Percentiles rank a stretch among this genome's conserved stretches.
Evolutionary conservation across 2,888 invertebrate genomes (phyloP).

Genomic region (Eulithis prunata): DNA sequence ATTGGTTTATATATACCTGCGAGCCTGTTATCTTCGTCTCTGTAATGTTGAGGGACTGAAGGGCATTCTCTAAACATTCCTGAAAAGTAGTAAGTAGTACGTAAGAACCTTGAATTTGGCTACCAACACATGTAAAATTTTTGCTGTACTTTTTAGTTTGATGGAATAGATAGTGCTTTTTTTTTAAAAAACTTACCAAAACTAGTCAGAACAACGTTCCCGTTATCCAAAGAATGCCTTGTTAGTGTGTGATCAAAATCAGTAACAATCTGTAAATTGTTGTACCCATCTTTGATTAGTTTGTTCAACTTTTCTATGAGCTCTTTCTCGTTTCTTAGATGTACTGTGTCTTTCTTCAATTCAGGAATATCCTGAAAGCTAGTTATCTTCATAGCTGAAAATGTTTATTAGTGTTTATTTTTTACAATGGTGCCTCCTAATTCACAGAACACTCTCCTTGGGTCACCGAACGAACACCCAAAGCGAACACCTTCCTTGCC

Average conservation of each 20-base stretch:
- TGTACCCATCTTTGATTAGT: conserved; percentile 70
- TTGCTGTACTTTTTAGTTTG: too few relatives aligned
- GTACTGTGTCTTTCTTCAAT: conserved; percentile 61
- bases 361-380: conserved; percentile 65
- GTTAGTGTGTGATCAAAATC: conserved; percentile 97
- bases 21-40: conserved; percentile 84
- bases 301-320: conserved; percentile 71
- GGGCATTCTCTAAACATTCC: conserved; percentile 91
- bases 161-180: too few relatives aligned
- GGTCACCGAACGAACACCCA: too few relatives aligned
- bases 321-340: conserved; percentile 60
- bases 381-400: conserved; percentile 59
- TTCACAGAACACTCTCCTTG: too few relatives aligned
- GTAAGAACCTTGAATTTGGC: too few relatives aligned
- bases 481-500: too few relatives aligned
- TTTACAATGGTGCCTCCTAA: too few relatives aligned
- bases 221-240: conserved; percentile 89
- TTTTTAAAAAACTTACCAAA: conserved; percentile 85
- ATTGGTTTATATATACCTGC: conserved; percentile 91
- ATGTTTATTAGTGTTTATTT: background rate
- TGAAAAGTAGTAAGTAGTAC: conserved; percentile 49
- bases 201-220: conserved; percentile 89
- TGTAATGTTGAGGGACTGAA: conserved; percentile 87
- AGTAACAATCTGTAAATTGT: conserved; percentile 91
- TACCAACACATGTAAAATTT: too few relatives aligned